phyloP scores from a whole-genome alignment of 2,113 vertebrate species.

The Malurus melanocephalus region DNA sequence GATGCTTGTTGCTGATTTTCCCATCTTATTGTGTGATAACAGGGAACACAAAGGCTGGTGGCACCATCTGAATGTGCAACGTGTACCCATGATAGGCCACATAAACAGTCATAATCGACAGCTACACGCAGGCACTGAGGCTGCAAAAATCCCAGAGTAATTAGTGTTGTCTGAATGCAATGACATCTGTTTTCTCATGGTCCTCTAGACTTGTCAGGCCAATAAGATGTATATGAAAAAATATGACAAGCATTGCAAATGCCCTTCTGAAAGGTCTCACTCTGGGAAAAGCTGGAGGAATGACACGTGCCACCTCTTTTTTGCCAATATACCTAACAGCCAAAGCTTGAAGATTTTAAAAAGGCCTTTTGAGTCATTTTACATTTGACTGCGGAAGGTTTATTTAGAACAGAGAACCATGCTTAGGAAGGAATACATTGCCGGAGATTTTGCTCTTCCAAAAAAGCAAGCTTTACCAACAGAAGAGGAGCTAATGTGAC shows the following conservation, averaged over 20 bases:
- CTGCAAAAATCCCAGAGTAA: slow-evolving; percentile 82
- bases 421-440: neutral
- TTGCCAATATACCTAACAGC: slow-evolving; percentile 39
- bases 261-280: slow-evolving; percentile 76
- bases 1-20: slow-evolving; percentile 11
- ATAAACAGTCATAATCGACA: slow-evolving; percentile 73
- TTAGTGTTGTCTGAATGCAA: slow-evolving; percentile 82
- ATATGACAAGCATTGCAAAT: slow-evolving; percentile 80
- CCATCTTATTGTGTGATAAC: slow-evolving; percentile 36
- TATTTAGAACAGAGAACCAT: neutral
- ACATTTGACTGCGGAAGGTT: slow-evolving; percentile 29
- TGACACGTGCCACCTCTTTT: slow-evolving; percentile 70
- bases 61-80: slow-evolving; percentile 44
- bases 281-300: slow-evolving; percentile 67
- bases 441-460: neutral
- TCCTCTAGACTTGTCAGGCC: slow-evolving; percentile 78
- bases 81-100: slow-evolving; percentile 50
- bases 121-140: slow-evolving; percentile 72
- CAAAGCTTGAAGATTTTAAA: slow-evolving; percentile 52
- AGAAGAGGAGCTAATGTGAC: neutral
- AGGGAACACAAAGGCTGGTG: slow-evolving; percentile 47
- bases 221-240: slow-evolving; percentile 77
- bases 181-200: slow-evolving; percentile 83
- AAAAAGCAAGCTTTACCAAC: neutral
- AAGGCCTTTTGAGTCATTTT: slow-evolving; percentile 53